These are phyloP conservation scores for Gallinago jamesoni DNA, from an alignment of 2,113 vertebrate genomes.

Conservation along the genomic window DNA sequence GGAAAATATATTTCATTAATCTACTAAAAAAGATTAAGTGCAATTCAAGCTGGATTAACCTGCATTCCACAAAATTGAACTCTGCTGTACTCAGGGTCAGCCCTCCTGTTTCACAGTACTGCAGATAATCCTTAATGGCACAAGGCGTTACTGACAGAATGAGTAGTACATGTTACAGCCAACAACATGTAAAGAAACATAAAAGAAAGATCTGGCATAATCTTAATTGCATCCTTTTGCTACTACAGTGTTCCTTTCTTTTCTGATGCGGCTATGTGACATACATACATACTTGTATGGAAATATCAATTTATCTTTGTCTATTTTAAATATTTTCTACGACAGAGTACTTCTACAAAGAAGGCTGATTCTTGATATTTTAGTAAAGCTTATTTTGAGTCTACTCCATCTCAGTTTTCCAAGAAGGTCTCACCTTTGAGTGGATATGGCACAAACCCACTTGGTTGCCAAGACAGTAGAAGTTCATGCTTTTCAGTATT, in stretches of 20 bases:
- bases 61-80: constrained; percentile 18
- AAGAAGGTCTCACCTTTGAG: background rate
- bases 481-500: background rate
- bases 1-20: constrained; percentile 42
- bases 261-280: background rate
- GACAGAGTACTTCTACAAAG: background rate
- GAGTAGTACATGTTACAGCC: background rate
- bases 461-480: background rate
- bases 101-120: background rate
- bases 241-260: background rate
- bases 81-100: background rate
- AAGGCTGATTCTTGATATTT: background rate
- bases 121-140: background rate
- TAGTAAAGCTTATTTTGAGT: background rate
- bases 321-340: background rate
- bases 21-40: constrained; percentile 45
- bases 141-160: background rate
- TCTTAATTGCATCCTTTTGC: background rate
- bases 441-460: background rate
- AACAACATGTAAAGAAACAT: background rate
- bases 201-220: background rate
- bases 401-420: background rate
- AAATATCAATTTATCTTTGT: background rate
- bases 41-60: constrained; percentile 42
- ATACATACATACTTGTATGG: background rate